Conservation (phyloP, 2,113 vertebrate species). For the Grantiella picta region DNA sequence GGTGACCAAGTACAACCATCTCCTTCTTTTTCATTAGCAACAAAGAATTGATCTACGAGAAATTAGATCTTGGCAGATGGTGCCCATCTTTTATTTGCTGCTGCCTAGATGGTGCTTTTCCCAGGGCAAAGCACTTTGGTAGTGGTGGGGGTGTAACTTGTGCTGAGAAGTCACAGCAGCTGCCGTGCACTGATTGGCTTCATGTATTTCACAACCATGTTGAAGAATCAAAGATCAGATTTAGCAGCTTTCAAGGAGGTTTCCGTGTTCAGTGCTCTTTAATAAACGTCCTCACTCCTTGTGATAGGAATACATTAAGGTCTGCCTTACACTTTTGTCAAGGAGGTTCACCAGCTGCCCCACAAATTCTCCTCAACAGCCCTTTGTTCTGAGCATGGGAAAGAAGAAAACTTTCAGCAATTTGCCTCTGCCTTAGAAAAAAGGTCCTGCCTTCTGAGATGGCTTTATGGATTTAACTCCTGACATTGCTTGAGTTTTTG, state of each 20-base stretch:
- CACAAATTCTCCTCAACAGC: not conserved
- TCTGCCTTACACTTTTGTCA: not conserved
- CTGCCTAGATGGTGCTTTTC: not conserved
- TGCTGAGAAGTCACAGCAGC: not conserved
- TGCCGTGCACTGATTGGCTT: not conserved
- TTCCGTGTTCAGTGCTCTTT: not conserved
- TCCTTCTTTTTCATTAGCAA: not conserved
- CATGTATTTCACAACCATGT: not conserved
- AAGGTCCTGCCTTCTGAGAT: not conserved
- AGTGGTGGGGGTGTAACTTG: not conserved
- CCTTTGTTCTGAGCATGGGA: not conserved
- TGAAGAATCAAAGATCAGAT: not conserved
- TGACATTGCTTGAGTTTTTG: not conserved
- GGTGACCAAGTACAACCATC: not conserved
- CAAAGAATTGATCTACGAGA: not conserved
- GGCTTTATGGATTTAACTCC: not conserved
- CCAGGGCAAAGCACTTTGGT: not conserved
- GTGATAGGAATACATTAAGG: not conserved
- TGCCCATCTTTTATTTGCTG: not conserved
- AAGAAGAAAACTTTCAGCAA: not conserved
- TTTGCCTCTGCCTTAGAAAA: not conserved
- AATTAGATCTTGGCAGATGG: not conserved
- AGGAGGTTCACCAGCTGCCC: not conserved
- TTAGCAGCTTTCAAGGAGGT: not conserved
- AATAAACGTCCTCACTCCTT: fast-evolving